Base-by-base conservation (phyloP, 2,797 vertebrate species). In the Anguilla marmorata region DNA sequence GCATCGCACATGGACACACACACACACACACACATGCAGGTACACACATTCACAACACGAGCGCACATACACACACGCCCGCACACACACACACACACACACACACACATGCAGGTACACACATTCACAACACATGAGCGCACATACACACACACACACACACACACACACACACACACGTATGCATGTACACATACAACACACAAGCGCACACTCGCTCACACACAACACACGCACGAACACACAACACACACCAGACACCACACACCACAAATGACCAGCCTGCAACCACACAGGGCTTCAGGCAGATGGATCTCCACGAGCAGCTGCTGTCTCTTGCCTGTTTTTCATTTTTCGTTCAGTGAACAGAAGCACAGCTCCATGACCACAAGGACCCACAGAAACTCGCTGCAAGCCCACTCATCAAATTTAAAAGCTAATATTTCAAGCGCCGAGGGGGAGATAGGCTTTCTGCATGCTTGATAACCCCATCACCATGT, bases 21-120 rank as follows among this genome's bases (percentile, higher is more conserved):
- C 3, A 45, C 52, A 24, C 52, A 76, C 6, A 41, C n/a, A 72
- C 50, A 27, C 72, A 76, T 8, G n/a, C 86, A 54, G 14, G 41
- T 30, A 76, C 45, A 86, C 85, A 76, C 86, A 76, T 30, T 79
- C 66, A 86, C 66, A 86, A 52, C 83, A 56, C 86, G 19, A 30
- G 58, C 8, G 14, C 50, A 80, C 72, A 87, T 30, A 82, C 60
- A 48, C 60, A 21, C 19, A 21, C 0, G 11, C 52, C 0, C 52
- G 11, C 52, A 1, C 52, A 1, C 52, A 54, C 52, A 14, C 52
- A 54, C 8, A 16, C 52, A 14, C 9, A 14, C 11, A 56, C 12
- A 56, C 54, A 56, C 60, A n/a, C 60, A n/a, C 60, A 66, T 3
- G 7, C 24, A n/a, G 4, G 12, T 24, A 66, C 3, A 66, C 60